These are phyloP conservation scores for Heterochromis multidens DNA, from an alignment of 2,113 vertebrate species.

Conservation along the genomic window DNA sequence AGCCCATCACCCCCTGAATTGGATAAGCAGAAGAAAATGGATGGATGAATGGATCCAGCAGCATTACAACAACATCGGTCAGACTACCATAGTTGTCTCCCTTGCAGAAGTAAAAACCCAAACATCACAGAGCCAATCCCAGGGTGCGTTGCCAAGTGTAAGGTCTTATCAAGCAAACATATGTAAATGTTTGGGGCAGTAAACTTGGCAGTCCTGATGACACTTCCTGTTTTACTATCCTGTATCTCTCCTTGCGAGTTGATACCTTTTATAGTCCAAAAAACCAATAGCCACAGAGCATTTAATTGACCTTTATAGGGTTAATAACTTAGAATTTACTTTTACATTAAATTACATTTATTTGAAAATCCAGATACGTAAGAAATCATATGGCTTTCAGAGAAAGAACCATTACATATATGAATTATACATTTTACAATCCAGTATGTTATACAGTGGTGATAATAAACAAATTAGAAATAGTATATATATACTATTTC, in stretches of 20 bases:
- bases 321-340: conserved; percentile 29
- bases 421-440: not conserved
- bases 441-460: not conserved
- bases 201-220: not conserved
- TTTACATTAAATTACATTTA: not conserved
- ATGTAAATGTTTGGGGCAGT: conserved; percentile 40
- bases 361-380: not conserved
- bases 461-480: not conserved
- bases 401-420: not conserved
- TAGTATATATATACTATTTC: too few relatives aligned
- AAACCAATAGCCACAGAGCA: not conserved
- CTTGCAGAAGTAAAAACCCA: not conserved
- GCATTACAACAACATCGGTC: not conserved
- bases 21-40: too few relatives aligned
- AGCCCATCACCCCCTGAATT: too few relatives aligned
- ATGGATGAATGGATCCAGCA: not conserved
- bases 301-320: not conserved
- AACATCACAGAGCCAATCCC: not conserved
- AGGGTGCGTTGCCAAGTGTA: not conserved
- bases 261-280: not conserved
- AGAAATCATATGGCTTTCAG: not conserved
- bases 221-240: conserved; percentile 31
- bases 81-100: not conserved
- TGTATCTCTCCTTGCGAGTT: not conserved
- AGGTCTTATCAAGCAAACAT: not conserved